Evolutionary conservation across 1,140 invertebrate genomes (phyloP).

Genomic region (Diachasmimorpha longicaudata): DNA sequence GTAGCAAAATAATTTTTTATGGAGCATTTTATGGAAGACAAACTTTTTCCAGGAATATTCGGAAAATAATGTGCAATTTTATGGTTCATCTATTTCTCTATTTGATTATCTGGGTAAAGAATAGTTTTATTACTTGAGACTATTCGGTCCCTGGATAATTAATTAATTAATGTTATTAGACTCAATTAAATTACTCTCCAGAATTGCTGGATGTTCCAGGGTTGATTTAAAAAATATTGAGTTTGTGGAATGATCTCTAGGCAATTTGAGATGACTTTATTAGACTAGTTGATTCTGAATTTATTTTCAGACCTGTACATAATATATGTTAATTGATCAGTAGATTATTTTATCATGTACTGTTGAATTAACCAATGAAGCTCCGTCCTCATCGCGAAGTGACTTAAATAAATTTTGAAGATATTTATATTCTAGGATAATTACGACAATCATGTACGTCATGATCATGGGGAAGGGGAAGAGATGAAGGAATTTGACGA

Average conservation of each 20-base stretch:
- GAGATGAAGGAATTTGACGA: not conserved
- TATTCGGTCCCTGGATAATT: no score
- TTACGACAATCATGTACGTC: not conserved
- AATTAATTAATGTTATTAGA: no score
- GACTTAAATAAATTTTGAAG: conserved; percentile 1
- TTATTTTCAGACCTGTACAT: not conserved
- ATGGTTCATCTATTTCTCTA: no score
- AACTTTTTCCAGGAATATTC: no score
- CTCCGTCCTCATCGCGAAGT: not conserved
- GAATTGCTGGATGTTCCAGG: not conserved
- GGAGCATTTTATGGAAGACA: no score
- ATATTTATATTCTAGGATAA: not conserved
- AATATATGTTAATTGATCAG: not conserved
- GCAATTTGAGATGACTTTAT: not conserved
- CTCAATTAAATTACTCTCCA: not conserved
- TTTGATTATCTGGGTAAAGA: no score
- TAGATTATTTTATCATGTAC: conserved; percentile 10
- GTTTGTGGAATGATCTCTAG: not conserved
- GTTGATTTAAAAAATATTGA: not conserved
- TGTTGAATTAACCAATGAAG: not conserved
- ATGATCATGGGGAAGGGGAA: not conserved
- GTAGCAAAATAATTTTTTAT: no score
- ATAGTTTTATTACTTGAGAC: no score
- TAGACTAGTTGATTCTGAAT: not conserved
- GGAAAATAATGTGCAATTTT: no score